phyloP scores from a whole-genome alignment of 2,113 vertebrate species.

The Mormoops blainvillei region DNA sequence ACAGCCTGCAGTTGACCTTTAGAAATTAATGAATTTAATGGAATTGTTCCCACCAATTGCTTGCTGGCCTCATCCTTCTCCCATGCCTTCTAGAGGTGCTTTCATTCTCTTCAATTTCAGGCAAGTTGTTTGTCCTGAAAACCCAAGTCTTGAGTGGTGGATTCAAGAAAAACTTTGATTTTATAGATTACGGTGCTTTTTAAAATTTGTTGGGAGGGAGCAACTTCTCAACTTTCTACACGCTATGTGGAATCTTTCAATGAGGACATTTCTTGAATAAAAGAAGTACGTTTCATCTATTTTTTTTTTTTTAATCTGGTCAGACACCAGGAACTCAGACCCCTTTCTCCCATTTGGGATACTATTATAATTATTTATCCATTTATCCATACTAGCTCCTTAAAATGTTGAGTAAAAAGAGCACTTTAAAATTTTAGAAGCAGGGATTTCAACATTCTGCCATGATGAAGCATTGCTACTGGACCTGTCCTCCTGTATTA shows the following conservation, averaged over 20 bases:
- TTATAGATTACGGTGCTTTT: not conserved
- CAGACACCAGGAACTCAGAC: not conserved
- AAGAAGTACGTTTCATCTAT: not conserved
- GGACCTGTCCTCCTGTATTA: not conserved
- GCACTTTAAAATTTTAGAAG: not conserved
- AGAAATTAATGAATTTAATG: not conserved
- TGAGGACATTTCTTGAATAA: not conserved
- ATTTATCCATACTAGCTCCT: not conserved
- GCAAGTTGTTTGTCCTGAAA: not conserved
- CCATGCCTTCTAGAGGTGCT: not conserved
- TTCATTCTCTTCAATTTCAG: not conserved
- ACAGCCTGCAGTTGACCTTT: not conserved
- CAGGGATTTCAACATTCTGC: not conserved
- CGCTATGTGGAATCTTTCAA: not conserved
- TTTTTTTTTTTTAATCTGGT: too few relatives aligned
- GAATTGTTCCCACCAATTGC: not conserved
- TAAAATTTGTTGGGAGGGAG: not conserved
- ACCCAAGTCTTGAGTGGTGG: not conserved
- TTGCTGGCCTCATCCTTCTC: not conserved
- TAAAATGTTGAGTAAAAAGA: not conserved
- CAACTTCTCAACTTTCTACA: not conserved
- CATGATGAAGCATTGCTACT: not conserved
- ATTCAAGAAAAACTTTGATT: not conserved
- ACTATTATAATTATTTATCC: not conserved
- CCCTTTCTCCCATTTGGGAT: not conserved